Evolutionary conservation across 2,113 vertebrate genomes (phyloP), one percentile per base, ranked within the genome.

Genomic region (Mobula birostris): DNA sequence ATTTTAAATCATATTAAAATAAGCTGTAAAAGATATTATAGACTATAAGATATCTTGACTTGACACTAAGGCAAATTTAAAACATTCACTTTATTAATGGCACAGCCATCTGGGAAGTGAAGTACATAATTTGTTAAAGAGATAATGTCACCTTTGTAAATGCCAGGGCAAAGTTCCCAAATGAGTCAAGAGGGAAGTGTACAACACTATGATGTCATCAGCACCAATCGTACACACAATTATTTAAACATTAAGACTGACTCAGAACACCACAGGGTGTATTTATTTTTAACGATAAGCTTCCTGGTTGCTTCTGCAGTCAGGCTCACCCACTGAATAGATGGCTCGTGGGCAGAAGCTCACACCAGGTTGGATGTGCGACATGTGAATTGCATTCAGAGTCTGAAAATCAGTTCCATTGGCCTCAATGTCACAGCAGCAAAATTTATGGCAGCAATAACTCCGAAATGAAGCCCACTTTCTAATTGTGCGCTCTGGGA

Each of bases 41-140:
- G 48, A 48, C 48, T 4, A 48, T 48, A 48, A 48, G 48, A 48
- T 48, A 48, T 90, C 85, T 66, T 66, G 58, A 5, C 29, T 36
- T 63, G 83, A 29, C 83, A n/a, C 58, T 58, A 87, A 7, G 61
- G 85, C 29, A 90, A 90, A 90, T 66, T 90, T 32, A 66, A 90
- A 66, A 66, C 14, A 32, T 66, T 68, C n/a, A 68, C 15, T 15
- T 90, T 32, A n/a, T 19, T 19, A 66, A 90, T 90, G 2, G 29
- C 5, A 19, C 61, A 68, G n/a, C 29, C 61, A 90, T 66, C 15
- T 32, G n/a, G 29, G 15, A 66, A 0, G 85, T 90, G 85, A 88
- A 66, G 19, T 66, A 61, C 29, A 88, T 2, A 19, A 90, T 68
- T 66, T 90, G 85, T 90, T 90, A 66, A 32, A 17, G 61, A 15